A percentile compares a stretch with the other conserved stretches of the same genome.
phyloP scores from a whole-genome alignment of 37 sponge, comb jelly and placozoan species.

The Geodia barretti region DNA sequence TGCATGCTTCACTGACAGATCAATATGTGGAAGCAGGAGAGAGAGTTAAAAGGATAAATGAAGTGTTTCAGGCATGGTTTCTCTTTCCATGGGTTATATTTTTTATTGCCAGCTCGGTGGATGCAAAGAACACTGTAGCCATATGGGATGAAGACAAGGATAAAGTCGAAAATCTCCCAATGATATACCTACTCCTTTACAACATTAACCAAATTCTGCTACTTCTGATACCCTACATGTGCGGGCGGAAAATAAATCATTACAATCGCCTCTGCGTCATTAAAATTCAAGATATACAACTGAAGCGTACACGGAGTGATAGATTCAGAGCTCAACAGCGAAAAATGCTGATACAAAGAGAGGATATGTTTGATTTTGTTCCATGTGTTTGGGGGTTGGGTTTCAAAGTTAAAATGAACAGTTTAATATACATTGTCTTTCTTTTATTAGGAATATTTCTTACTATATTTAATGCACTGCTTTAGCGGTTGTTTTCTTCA shows the following conservation, averaged over 20 bases:
- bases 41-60: not conserved
- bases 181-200: not conserved
- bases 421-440: not conserved
- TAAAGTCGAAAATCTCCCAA: not conserved
- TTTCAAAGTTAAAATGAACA: not conserved
- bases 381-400: not conserved
- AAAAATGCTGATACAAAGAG: not conserved
- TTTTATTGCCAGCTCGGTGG: not conserved
- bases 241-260: not conserved
- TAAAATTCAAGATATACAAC: not conserved
- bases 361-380: not conserved
- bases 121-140: not conserved
- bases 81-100: not conserved
- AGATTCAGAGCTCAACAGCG: not conserved
- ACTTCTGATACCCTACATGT: not conserved
- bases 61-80: not conserved
- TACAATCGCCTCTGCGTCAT: not conserved
- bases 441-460: not conserved
- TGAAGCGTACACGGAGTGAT: not conserved
- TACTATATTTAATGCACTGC: not conserved
- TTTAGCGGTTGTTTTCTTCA: no score
- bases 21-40: not conserved
- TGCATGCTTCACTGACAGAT: not conserved
- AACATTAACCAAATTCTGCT: not conserved
- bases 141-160: not conserved